Evolutionary conservation across 2,113 vertebrate genomes (phyloP).

Genomic region (Tonatia bakeri): DNA sequence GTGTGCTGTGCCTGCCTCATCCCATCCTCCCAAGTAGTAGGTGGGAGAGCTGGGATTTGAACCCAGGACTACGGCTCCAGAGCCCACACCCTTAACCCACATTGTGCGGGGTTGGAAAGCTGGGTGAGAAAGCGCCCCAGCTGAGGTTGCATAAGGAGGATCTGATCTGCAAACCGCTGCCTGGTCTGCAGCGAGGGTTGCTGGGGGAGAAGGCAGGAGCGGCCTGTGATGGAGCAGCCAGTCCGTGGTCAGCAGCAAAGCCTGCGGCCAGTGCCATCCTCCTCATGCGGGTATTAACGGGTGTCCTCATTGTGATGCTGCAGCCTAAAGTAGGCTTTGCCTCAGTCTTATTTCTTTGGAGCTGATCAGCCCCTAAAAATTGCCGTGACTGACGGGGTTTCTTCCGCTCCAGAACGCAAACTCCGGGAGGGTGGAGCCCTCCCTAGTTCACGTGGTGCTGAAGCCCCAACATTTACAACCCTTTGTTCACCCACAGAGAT

Average conservation of each 20-base stretch:
- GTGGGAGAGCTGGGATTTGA: neutral
- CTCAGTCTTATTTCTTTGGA: neutral
- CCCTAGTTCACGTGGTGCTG: neutral
- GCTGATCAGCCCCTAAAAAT: neutral
- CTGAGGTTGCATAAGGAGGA: accelerated
- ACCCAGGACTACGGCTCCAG: neutral
- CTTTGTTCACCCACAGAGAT: neutral
- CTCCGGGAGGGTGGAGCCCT: neutral
- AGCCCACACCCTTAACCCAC: accelerated
- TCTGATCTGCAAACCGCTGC: neutral
- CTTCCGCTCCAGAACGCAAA: neutral
- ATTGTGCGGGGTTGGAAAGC: neutral
- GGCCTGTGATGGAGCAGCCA: neutral
- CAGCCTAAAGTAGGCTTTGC: accelerated
- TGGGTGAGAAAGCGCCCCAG: neutral
- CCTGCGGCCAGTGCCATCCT: neutral
- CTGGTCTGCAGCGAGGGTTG: accelerated
- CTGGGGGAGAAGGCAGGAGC: accelerated
- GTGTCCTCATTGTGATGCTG: neutral
- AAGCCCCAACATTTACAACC: neutral
- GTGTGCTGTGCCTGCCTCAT: accelerated
- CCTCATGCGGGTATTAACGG: neutral
- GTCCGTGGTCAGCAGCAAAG: neutral
- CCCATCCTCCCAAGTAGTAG: neutral
- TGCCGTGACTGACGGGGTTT: neutral